Evolutionary conservation across 2,888 invertebrate species (phyloP).

Genomic region (Folsomia manolachei): DNA sequence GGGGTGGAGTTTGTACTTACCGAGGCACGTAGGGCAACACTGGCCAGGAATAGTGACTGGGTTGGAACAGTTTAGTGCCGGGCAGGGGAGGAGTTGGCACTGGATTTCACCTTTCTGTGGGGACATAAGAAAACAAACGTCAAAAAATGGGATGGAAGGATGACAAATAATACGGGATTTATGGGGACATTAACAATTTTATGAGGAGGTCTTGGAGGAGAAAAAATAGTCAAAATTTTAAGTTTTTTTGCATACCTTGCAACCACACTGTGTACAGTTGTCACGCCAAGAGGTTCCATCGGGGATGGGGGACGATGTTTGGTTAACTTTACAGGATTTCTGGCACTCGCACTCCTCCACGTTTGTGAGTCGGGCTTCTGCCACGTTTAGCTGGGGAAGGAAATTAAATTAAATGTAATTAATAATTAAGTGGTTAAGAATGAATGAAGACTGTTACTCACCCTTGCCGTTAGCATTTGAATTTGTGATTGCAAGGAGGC

Average conservation of each 20-base stretch:
- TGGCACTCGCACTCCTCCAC: conserved; percentile 88
- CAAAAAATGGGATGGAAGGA: not conserved
- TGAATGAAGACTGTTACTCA: too few species aligned
- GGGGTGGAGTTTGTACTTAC: too few species aligned
- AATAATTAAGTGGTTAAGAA: not conserved
- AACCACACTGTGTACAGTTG: conserved; percentile 82
- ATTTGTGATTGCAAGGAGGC: conserved; percentile 75
- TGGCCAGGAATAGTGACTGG: conserved; percentile 74
- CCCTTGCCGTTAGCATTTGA: conserved; percentile 79
- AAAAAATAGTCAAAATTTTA: conserved; percentile 53
- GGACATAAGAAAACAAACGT: not conserved
- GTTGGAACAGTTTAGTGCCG: conserved; percentile 72
- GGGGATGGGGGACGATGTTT: conserved; percentile 68
- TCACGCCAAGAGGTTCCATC: conserved; percentile 83
- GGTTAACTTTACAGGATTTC: conserved; percentile 79
- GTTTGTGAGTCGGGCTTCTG: conserved; percentile 72
- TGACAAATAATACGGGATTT: not conserved
- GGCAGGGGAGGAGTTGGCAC: conserved; percentile 79
- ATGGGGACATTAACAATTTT: not conserved
- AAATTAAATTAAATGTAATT: not conserved
- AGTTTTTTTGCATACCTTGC: conserved; percentile 65
- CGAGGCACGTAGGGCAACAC: conserved; percentile 82
- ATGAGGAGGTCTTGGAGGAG: not conserved
- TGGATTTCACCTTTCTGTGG: conserved; percentile 77
- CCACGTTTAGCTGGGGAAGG: conserved; percentile 68